A percentile compares a stretch with the other conserved stretches of the same genome.
Evolutionary conservation across 2,888 invertebrate species (phyloP).

Genomic region (Myathropa florea): DNA sequence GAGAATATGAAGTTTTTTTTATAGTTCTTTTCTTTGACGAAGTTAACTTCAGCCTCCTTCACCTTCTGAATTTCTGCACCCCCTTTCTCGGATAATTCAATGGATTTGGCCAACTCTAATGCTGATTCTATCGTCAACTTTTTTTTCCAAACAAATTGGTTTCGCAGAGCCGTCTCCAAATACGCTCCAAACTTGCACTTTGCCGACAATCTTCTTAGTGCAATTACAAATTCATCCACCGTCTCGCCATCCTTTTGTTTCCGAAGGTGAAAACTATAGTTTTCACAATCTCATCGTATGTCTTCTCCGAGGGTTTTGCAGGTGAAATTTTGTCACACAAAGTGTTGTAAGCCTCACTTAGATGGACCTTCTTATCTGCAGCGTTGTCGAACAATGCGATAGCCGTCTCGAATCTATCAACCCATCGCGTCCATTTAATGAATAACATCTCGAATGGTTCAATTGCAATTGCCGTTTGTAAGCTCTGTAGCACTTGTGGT

Average conservation of each 20-base stretch:
- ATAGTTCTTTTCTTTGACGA: too few species aligned
- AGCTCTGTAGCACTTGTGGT: too few species aligned
- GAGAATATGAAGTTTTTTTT: too few species aligned
- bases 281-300: conserved; percentile 1
- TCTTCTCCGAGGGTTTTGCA: neutral
- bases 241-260: conserved; percentile 15
- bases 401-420: conserved; percentile 19
- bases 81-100: neutral
- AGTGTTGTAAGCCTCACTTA: neutral
- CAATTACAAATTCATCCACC: neutral
- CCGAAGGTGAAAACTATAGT: conserved; percentile 10
- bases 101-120: neutral
- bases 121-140: neutral
- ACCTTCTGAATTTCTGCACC: too few species aligned
- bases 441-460: conserved; percentile 11
- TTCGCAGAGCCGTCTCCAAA: conserved; percentile 11
- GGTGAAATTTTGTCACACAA: neutral
- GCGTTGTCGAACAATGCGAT: neutral
- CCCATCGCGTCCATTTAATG: conserved; percentile 15
- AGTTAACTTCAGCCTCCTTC: too few species aligned
- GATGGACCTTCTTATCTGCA: neutral
- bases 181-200: too few species aligned
- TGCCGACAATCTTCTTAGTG: neutral
- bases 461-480: neutral
- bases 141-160: conserved; percentile 28